These are phyloP conservation scores for Camptogramma bilineatum DNA, from an alignment of 2,888 invertebrate species.

Conservation along the genomic window DNA sequence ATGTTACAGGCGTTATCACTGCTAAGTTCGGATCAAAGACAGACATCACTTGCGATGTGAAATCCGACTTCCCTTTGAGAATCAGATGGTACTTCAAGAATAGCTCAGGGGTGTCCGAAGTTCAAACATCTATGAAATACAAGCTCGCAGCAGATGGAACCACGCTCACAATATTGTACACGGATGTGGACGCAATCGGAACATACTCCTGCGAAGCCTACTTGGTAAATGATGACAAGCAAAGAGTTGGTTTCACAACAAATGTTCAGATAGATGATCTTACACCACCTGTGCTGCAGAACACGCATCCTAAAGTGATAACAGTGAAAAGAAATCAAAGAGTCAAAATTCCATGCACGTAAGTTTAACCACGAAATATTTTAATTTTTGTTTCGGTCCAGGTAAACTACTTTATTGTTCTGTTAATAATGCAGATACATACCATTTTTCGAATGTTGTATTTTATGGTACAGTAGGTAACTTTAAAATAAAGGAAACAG, in stretches of 20 bases:
- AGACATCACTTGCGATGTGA: slow-evolving; percentile 32
- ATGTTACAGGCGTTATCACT: slow-evolving; percentile 19
- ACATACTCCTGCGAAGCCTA: slow-evolving; percentile 39
- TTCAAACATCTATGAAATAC: slow-evolving; percentile 24
- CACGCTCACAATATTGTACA: slow-evolving; percentile 31
- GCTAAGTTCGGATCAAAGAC: slow-evolving; percentile 26
- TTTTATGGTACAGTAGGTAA: no score
- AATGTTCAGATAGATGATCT: slow-evolving; percentile 27
- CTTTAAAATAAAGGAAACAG: no score
- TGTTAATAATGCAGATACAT: no score
- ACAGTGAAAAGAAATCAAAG: slow-evolving; percentile 6
- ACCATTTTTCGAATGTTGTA: no score
- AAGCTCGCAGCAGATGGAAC: slow-evolving; percentile 28
- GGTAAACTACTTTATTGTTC: no score
- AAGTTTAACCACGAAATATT: slow-evolving; percentile 5
- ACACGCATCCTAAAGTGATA: neutral
- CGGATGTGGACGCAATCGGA: slow-evolving; percentile 30
- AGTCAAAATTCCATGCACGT: slow-evolving; percentile 20
- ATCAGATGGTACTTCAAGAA: slow-evolving; percentile 36
- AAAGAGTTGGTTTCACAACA: slow-evolving; percentile 18
- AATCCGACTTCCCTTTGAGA: slow-evolving; percentile 28
- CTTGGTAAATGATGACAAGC: slow-evolving; percentile 10
- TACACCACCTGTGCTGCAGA: slow-evolving; percentile 16
- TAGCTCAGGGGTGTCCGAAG: slow-evolving; percentile 1
- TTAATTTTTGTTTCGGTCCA: no score